Evolutionary conservation across 2,888 invertebrate genomes (phyloP), one percentile per base, ranked within the genome.

Genomic region (Tipula confusa): DNA sequence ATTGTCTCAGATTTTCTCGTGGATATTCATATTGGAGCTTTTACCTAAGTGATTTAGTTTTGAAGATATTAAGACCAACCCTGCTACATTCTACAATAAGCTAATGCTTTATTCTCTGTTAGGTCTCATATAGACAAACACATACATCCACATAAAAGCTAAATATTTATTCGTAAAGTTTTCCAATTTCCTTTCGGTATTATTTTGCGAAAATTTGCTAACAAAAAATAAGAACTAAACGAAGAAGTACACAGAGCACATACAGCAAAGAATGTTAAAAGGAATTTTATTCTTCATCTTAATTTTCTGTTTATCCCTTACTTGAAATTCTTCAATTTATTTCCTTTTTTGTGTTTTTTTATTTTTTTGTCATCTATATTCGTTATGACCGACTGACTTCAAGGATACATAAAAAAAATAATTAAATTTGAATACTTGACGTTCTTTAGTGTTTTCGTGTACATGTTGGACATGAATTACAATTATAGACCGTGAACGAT

Each of bases 341-440:
- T 24, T 64, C 64, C 9, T 7, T 64, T 64, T 64, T n/a, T n/a
- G n/a, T n/a, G n/a, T n/a, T n/a, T n/a, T n/a, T 64, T 64, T 24
- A n/a, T 31, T 31, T 31, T 38, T 9, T 15, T 43, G n/a, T 64
- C 64, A 48, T 64, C 7, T 24, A 24, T 18, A 48, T 18, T 48
- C 48, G 48, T 24, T 24, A 64, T 64, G 64, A 24, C 18, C 24
- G 64, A 64, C 64, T 64, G 64, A 64, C 64, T 64, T 64, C 64
- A 24, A 64, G 24, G 64, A 64, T 64, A 64, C 9, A 64, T 2
- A 24, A 24, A 24, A 4, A 43, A 43, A 43, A 64, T 64, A 64
- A 64, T 64, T 64, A 64, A 64, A 64, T 64, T 64, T 64, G 24
- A 64, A 64, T 64, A 64, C 64, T 64, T 64, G 64, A 64, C 24